Base-by-base conservation (phyloP, 2,797 vertebrate species). In the Oryzias sinensis region DNA sequence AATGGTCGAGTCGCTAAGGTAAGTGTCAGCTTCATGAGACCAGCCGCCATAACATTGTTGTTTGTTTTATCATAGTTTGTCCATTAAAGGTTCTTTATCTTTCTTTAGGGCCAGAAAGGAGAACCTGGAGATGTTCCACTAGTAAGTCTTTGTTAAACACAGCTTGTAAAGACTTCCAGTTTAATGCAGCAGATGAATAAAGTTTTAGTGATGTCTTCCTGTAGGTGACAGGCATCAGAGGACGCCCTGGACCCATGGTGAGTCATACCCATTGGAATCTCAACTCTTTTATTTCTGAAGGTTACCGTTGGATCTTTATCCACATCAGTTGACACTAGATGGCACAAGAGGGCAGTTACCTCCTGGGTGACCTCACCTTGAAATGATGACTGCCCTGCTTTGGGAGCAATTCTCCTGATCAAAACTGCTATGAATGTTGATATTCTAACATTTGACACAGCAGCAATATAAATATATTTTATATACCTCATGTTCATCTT, bases 51-150 rank as follows among this genome's bases (percentile, higher is more conserved):
- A 2, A 11, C 11, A 4, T 37, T 11, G 11, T 13, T 37, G 33
- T 11, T 37, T 37, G 33, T 37, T 37, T 37, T 37, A 37, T 37
- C 33, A 37, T 37, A 37, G 9, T 37, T 37, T 37, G 27, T 0
- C 62, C 14, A 4, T 63, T 43, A 37, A 37, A 37, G 3, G 9
- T 37, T 37, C 9, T 11, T 43, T 65, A 42, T 49, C 63, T 55
- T 49, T 49, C 51, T 66, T n/a, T 63, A 99, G 97, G 97, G 97
- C 70, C 94, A 94, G 86, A 99, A 99, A 84, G 97, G 97, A 77
- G 97, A 99, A 79, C 97, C 97, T 15, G 97, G 97, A 65, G 86
- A 95, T 60, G 96, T 99, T 46, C 97, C 97, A 69, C 47, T 87
- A 69, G 97, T 99, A 89, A 93, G 96, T 96, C 46, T 62, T 56